Evolutionary conservation across 2,113 vertebrate species (phyloP), one percentile per base, ranked within the genome.

Genomic region (Phalacrocorax brasilianus): DNA sequence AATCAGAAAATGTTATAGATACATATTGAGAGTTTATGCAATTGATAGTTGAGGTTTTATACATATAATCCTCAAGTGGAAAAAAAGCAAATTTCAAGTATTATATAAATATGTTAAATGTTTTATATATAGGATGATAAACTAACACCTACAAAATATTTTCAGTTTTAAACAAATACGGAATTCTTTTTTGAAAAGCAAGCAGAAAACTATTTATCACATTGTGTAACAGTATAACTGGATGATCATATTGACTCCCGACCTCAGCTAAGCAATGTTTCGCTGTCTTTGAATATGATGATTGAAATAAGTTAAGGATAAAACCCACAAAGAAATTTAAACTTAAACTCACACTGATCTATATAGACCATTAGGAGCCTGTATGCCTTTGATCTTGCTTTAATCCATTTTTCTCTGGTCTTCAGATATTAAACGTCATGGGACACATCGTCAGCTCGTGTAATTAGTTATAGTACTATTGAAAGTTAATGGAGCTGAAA

Each of bases 401-500:
- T 88, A 96, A 96, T 93, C 85, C 82, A 73, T 53, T 96, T 92
- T 91, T 91, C 91, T 91, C 28, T 10, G 27, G 58, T 45, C 24
- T 8, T 89, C 89, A 88, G 85, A 82, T 94, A 91, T 95, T 94
- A 94, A 92, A 93, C 49, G 85, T 91, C 80, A 87, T 2, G 27
- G 73, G 74, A 40, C 67, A 73, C 62, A 76, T 58, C 3, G 9
- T 66, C 35, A 87, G 27, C 71, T 95, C 26, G 2, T 91, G 66
- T 83, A 91, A 91, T 96, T 96, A 89, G 85, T 93, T 85, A 73
- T 13, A 70, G 49, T 72, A 63, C 62, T 89, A 66, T 53, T 94
- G 91, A 61, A 89, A 88, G 45, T 79, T 96, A 95, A 94, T 94
- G 77, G 74, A 82, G 70, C 77, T 81, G 74, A 94, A 89, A 93